Evolutionary conservation across 2,888 invertebrate species (phyloP).

Genomic region (Tillus elongatus): DNA sequence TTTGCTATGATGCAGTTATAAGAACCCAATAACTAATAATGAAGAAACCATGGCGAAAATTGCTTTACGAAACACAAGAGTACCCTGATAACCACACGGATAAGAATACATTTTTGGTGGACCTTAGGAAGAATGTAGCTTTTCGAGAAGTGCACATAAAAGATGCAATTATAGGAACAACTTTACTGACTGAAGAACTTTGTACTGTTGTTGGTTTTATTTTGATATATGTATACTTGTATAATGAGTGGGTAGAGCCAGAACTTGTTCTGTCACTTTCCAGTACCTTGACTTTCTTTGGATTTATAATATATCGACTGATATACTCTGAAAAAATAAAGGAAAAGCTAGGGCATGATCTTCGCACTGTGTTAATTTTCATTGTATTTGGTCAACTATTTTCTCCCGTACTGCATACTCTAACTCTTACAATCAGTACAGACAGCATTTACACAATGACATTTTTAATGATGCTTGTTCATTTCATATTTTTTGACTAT

Average conservation of each 20-base stretch:
- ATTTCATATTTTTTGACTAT: conserved; percentile 89
- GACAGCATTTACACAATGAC: conserved; percentile 95
- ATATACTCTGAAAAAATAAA: conserved; percentile 23
- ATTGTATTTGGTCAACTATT: conserved; percentile 78
- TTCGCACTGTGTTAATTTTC: conserved; percentile 73
- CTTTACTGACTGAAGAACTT: conserved; percentile 70
- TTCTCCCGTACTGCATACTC: conserved; percentile 84
- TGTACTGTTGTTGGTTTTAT: conserved; percentile 68
- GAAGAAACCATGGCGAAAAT: conserved; percentile 70
- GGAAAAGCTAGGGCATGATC: conserved; percentile 47
- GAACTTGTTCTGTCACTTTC: conserved; percentile 53
- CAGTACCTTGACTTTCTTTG: conserved; percentile 47
- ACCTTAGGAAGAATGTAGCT: conserved; percentile 74
- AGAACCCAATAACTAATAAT: neutral
- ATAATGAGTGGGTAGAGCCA: conserved; percentile 59
- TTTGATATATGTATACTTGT: conserved; percentile 61
- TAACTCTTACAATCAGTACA: conserved; percentile 94
- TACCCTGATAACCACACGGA: conserved; percentile 92
- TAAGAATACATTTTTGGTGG: conserved; percentile 68
- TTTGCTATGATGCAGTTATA: too few species aligned
- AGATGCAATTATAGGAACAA: conserved; percentile 66
- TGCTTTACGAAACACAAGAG: conserved; percentile 77
- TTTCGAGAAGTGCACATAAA: conserved; percentile 61
- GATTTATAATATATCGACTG: conserved; percentile 54
- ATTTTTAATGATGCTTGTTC: conserved; percentile 74